Percentiles rank a stretch among this genome's conserved stretches.
Evolutionary conservation across 2,888 invertebrate species (phyloP).

Genomic region (Morinoia aosen): DNA sequence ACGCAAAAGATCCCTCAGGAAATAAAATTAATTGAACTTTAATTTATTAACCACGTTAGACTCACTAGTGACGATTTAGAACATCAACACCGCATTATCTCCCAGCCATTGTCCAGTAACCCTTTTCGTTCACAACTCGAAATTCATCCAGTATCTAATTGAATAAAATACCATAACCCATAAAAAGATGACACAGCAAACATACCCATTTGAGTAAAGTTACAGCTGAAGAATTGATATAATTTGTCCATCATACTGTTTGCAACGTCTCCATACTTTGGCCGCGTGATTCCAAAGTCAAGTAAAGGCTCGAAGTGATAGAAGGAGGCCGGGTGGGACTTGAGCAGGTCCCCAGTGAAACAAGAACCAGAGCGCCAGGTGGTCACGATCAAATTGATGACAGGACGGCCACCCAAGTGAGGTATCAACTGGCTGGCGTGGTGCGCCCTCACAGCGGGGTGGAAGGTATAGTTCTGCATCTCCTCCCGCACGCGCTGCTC

Average conservation of each 20-base stretch:
- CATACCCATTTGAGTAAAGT: slow-evolving; percentile 80
- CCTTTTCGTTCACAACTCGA: neutral
- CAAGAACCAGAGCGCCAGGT: slow-evolving; percentile 93
- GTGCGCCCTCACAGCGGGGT: neutral
- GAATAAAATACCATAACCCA: neutral
- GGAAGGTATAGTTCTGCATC: neutral
- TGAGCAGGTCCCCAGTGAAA: slow-evolving; percentile 83
- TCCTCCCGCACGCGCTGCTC: neutral
- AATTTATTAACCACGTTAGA: too few species aligned
- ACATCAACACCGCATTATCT: too few species aligned
- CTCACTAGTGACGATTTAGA: too few species aligned
- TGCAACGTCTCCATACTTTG: slow-evolving; percentile 82
- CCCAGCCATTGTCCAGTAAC: neutral
- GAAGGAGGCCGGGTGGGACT: slow-evolving; percentile 87
- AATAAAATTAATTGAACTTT: too few species aligned
- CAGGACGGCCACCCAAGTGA: slow-evolving; percentile 80
- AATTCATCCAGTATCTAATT: too few species aligned
- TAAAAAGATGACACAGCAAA: neutral
- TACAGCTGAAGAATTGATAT: slow-evolving; percentile 82
- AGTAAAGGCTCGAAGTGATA: slow-evolving; percentile 92
- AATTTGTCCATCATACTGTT: slow-evolving; percentile 79
- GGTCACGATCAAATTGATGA: slow-evolving; percentile 85
- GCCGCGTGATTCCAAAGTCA: slow-evolving; percentile 85
- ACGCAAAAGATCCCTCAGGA: neutral
- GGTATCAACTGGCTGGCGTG: slow-evolving; percentile 77